Evolutionary conservation across 2,797 vertebrate genomes (phyloP), one percentile per base, ranked within the genome.

Genomic region (Petrocephalus sullivani): DNA sequence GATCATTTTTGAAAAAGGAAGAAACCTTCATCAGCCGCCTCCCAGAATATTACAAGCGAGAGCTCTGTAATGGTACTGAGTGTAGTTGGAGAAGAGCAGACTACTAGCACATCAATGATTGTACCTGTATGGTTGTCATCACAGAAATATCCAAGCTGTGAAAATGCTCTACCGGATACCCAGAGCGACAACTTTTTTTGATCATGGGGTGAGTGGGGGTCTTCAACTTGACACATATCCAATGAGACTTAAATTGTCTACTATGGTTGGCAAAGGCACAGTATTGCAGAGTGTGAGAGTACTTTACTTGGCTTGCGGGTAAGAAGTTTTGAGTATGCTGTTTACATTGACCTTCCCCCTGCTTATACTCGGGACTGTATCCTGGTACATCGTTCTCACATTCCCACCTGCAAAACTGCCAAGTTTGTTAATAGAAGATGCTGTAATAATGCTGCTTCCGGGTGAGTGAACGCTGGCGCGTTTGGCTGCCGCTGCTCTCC

Each of bases 341-440:
- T 10, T 4, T 23, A 81, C 75, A 61, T 83, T 75, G 85, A 87
- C n/a, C 64, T 23, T 71, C 64, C 64, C 9, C 28, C 64, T 71
- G 64, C 64, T 9, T 71, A 71, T 71, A 75, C 88, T 64, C 16
- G 53, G 53, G 83, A 89, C 53, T 89, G 58, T 28, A 89, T 82
- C 54, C 85, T 16, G 21, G 71, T 89, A 49, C 53, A 89, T 67
- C 58, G 23, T 23, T 78, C 51, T 19, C 85, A 41, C 57, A 64
- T 87, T 21, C 75, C 88, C 4, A 87, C 86, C 28, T 57, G 16
- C 12, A 7, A 56, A 14, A 87, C 88, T 71, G 85, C 56, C 2
- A 58, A 58, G 67, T 28, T 28, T 28, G 28, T 28, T 28, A 28
- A 28, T 28, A 28, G 0, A 28, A 28, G 28, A 28, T 28, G 28